Evolutionary conservation across 2,888 invertebrate species (phyloP).

Genomic region (Magallana nippona): DNA sequence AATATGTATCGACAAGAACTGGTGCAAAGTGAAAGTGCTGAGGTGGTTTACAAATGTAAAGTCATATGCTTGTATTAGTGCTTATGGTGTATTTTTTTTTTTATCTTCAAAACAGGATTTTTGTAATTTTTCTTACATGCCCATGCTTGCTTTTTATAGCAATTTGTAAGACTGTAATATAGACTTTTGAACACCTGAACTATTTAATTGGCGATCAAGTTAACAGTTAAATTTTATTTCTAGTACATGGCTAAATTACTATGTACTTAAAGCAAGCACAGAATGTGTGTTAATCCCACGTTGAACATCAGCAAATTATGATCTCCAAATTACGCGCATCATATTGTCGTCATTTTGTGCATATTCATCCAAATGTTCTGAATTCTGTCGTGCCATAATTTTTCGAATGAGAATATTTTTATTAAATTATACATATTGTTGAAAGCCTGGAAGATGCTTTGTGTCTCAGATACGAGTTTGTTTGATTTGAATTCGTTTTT

Average conservation of each 20-base stretch:
- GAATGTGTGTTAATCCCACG: background rate
- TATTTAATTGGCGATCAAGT: too few relatives aligned
- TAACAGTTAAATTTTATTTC: too few relatives aligned
- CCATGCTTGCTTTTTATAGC: too few relatives aligned
- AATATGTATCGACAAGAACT: slow-evolving; percentile 14
- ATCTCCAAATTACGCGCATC: slow-evolving; percentile 29
- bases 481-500: background rate
- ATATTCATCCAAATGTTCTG: slow-evolving; percentile 37
- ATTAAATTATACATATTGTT: slow-evolving; percentile 44
- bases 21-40: slow-evolving; percentile 27
- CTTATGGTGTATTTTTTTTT: slow-evolving; percentile 1
- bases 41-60: background rate
- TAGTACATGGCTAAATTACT: too few relatives aligned
- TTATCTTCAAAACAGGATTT: background rate
- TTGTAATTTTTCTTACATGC: background rate
- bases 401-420: slow-evolving; percentile 39
- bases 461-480: slow-evolving; percentile 31
- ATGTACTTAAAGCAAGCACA: slow-evolving; percentile 23
- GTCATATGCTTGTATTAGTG: background rate
- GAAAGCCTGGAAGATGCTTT: slow-evolving; percentile 6
- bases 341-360: slow-evolving; percentile 24
- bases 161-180: too few relatives aligned
- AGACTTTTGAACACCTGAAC: too few relatives aligned
- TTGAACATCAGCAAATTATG: slow-evolving; percentile 9
- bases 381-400: slow-evolving; percentile 40